A percentile compares a stretch with the other conserved stretches of the same genome.
phyloP scores from a whole-genome alignment of 92 coral and sea anemone genomes.

The Porites cylindrica region DNA sequence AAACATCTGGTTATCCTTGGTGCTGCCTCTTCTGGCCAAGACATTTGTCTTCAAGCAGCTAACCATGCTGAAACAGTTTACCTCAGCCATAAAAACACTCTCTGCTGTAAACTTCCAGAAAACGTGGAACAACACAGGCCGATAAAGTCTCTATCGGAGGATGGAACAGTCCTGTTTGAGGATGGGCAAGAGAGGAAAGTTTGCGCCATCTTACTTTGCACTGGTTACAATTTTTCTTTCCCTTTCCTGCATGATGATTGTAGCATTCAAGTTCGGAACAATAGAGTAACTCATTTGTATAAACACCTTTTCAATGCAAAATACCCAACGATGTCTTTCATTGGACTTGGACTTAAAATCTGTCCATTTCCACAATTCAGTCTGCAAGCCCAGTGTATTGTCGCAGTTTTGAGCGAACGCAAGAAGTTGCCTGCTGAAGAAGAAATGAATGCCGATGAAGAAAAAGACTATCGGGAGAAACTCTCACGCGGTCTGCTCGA shows the following conservation, averaged over 20 bases:
- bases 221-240: conserved; percentile 82
- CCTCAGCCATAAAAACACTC: conserved; percentile 67
- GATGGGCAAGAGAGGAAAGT: conserved; percentile 56
- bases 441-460: conserved; percentile 79
- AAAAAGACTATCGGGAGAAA: conserved; percentile 64
- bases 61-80: conserved; percentile 66
- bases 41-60: conserved; percentile 72
- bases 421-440: conserved; percentile 60
- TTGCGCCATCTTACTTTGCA: conserved; percentile 80
- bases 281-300: conserved; percentile 72
- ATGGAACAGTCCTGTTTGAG: conserved; percentile 71
- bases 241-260: conserved; percentile 79
- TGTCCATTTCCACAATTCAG: conserved; percentile 81
- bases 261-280: conserved; percentile 59
- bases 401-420: conserved; percentile 71
- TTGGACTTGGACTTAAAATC: conserved; percentile 74
- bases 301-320: conserved; percentile 78
- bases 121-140: conserved; percentile 65
- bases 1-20: conserved; percentile 78
- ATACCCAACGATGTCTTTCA: conserved; percentile 70
- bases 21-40: conserved; percentile 81
- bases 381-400: conserved; percentile 70
- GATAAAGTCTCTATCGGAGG: conserved; percentile 47
- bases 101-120: conserved; percentile 58
- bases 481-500: conserved; percentile 48